Evolutionary conservation across 2,113 vertebrate species (phyloP).

Genomic region (Rhea pennata): DNA sequence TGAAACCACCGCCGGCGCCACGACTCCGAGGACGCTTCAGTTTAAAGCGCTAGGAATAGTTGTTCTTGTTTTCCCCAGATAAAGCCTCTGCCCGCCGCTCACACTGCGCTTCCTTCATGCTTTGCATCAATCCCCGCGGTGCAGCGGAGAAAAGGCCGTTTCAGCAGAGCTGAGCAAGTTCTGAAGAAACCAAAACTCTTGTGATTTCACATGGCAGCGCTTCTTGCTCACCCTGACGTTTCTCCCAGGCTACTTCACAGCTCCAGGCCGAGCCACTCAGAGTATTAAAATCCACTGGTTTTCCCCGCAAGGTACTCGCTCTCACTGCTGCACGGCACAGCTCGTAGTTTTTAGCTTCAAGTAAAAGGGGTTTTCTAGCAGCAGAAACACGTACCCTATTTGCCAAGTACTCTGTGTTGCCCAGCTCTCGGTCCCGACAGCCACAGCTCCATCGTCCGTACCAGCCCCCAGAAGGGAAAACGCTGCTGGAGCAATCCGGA

Average conservation of each 20-base stretch:
- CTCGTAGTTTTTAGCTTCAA: neutral
- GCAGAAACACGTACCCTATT: fast-evolving
- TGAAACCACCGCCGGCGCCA: neutral
- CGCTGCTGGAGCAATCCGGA: neutral
- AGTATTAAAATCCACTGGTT: neutral
- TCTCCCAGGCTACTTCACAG: neutral
- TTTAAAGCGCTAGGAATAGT: neutral
- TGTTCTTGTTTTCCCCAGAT: neutral
- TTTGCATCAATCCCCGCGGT: neutral
- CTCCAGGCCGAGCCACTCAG: neutral
- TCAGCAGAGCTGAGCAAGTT: neutral
- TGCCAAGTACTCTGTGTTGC: neutral
- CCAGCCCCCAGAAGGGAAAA: neutral
- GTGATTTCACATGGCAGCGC: neutral
- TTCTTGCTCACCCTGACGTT: neutral
- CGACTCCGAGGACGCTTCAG: neutral
- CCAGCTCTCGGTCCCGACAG: fast-evolving
- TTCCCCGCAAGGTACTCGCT: neutral
- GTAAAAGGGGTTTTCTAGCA: neutral
- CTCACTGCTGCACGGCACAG: fast-evolving
- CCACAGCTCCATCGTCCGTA: neutral
- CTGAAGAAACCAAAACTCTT: neutral
- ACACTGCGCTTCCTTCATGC: neutral
- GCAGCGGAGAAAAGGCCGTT: neutral
- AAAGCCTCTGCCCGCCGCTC: neutral